These are phyloP conservation scores for Podargus strigoides DNA, from an alignment of 2,797 vertebrate genomes.

Conservation along the genomic window DNA sequence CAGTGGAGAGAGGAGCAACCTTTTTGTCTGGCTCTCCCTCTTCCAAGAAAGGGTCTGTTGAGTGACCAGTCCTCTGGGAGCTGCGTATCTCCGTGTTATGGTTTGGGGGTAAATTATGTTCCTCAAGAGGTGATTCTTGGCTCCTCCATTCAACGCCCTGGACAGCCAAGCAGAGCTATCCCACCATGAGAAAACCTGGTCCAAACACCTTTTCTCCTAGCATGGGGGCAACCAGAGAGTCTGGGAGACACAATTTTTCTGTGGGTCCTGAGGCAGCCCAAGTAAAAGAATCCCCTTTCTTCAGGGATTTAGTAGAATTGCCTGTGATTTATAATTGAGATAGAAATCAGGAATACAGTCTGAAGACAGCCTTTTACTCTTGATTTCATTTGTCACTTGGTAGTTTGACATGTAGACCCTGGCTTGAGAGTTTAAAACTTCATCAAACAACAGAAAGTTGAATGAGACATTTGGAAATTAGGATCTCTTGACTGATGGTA, in stretches of 20 bases:
- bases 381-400: background rate
- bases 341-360: background rate
- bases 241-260: background rate
- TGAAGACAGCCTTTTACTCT: background rate
- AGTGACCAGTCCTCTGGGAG: background rate
- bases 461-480: background rate
- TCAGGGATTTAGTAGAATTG: background rate
- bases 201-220: background rate
- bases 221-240: background rate
- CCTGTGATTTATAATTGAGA: background rate
- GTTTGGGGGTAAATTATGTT: background rate
- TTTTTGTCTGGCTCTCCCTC: background rate
- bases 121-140: background rate
- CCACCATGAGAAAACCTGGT: background rate
- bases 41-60: background rate
- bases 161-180: background rate
- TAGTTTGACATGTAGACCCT: background rate
- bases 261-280: background rate
- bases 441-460: background rate
- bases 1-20: background rate
- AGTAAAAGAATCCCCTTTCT: background rate
- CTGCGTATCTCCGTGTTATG: background rate
- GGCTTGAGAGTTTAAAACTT: background rate
- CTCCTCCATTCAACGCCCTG: background rate
- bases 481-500: background rate